Conservation (phyloP, 2,113 vertebrate genomes). For the Coptodon bakossiorum region DNA sequence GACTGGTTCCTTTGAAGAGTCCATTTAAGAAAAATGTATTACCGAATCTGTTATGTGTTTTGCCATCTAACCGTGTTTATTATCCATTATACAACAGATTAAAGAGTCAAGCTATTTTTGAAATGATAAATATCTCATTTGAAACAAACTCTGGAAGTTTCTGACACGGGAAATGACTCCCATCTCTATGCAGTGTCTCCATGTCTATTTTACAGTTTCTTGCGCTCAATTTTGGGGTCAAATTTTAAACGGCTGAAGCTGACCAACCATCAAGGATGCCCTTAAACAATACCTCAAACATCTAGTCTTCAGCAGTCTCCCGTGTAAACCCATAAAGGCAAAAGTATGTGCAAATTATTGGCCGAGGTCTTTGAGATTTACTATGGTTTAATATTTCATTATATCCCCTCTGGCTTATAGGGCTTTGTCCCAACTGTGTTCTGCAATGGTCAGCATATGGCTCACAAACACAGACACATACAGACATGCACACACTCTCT, state of each 20-base stretch:
- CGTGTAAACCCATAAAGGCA: neutral
- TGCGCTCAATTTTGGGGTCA: neutral
- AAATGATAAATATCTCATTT: neutral
- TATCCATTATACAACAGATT: neutral
- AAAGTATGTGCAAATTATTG: conserved; percentile 8
- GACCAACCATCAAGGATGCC: neutral
- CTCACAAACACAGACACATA: conserved; percentile 4
- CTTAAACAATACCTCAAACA: neutral
- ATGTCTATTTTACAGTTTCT: neutral
- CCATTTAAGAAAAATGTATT: neutral
- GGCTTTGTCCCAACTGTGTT: conserved; percentile 48
- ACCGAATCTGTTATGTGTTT: neutral
- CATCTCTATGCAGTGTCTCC: neutral
- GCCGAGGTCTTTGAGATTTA: conserved; percentile 37
- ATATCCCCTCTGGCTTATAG: conserved; percentile 31
- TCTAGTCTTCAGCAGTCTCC: neutral
- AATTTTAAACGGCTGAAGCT: neutral
- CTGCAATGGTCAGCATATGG: conserved; percentile 54
- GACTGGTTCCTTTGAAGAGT: neutral
- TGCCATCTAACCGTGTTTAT: neutral
- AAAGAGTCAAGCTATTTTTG: neutral
- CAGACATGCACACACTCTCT: conserved; percentile 1
- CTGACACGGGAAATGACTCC: neutral
- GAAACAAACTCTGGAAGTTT: neutral
- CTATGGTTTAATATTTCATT: conserved; percentile 53